A percentile compares a stretch with the other conserved stretches of the same genome.
phyloP scores from a whole-genome alignment of 2,113 vertebrate species.

The Mohoua ochrocephala region DNA sequence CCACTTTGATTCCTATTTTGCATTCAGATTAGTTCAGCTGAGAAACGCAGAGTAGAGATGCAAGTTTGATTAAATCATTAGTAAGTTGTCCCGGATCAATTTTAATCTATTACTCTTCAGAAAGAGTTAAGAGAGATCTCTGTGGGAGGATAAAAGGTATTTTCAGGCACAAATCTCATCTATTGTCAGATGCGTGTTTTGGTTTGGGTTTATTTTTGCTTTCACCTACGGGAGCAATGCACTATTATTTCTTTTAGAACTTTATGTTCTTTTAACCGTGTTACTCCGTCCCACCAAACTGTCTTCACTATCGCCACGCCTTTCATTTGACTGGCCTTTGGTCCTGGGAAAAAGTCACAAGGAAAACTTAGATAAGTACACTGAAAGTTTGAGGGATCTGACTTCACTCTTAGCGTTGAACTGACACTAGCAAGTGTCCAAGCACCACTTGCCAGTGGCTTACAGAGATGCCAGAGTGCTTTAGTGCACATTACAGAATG shows the following conservation, averaged over 20 bases:
- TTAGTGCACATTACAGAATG: fast-evolving
- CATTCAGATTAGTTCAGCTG: slow-evolving; percentile 35
- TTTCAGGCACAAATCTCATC: neutral
- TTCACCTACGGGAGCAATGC: neutral
- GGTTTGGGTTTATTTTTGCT: neutral
- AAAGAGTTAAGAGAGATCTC: neutral
- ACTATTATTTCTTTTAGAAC: neutral
- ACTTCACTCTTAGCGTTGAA: neutral
- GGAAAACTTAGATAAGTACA: neutral
- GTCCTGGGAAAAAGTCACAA: neutral
- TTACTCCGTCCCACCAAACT: neutral
- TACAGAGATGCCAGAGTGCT: neutral
- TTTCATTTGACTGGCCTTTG: neutral
- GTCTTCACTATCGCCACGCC: neutral
- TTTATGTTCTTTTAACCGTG: neutral
- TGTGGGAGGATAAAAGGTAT: neutral
- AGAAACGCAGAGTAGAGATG: neutral
- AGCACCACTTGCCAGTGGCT: neutral
- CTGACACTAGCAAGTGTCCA: neutral
- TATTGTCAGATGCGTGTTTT: neutral
- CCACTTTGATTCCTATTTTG: neutral
- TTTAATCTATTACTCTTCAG: neutral
- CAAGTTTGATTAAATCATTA: slow-evolving; percentile 4
- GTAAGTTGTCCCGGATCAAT: neutral
- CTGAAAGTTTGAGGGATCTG: neutral